A percentile compares a stretch with the other conserved stretches of the same genome.
Conservation (phyloP, 2,113 vertebrate genomes). For the Otis tarda region DNA sequence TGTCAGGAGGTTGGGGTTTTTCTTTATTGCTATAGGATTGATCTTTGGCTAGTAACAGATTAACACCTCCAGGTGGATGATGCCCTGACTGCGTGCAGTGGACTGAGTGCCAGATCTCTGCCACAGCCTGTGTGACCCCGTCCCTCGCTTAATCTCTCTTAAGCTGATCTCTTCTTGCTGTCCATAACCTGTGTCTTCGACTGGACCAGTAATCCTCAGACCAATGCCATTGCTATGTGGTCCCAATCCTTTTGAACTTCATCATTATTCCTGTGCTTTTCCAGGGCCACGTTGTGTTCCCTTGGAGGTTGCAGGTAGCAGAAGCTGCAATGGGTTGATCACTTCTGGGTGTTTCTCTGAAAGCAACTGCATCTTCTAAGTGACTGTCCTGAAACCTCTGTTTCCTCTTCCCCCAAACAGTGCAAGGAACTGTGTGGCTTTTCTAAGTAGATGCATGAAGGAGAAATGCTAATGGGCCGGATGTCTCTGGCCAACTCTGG, state of each 20-base stretch:
- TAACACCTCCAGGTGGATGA: background rate
- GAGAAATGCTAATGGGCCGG: background rate
- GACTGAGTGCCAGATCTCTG: background rate
- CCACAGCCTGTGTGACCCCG: background rate
- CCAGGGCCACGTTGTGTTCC: background rate
- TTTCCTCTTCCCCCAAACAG: background rate
- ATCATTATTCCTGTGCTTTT: rapidly evolving
- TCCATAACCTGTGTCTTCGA: background rate
- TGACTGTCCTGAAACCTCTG: background rate
- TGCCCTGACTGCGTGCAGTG: rapidly evolving
- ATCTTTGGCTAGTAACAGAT: background rate
- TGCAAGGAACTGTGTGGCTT: background rate
- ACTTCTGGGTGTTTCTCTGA: background rate
- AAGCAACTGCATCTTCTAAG: background rate
- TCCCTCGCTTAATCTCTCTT: background rate
- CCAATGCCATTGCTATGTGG: rapidly evolving
- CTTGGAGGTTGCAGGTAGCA: background rate
- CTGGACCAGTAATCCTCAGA: too few relatives aligned
- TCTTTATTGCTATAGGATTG: background rate
- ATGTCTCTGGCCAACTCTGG: background rate
- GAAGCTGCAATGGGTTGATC: background rate
- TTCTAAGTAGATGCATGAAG: rapidly evolving
- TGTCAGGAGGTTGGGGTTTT: background rate
- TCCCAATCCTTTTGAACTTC: background rate
- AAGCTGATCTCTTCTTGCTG: background rate